phyloP scores from a whole-genome alignment of 1,140 invertebrate genomes.

The Dreissena polymorpha region DNA sequence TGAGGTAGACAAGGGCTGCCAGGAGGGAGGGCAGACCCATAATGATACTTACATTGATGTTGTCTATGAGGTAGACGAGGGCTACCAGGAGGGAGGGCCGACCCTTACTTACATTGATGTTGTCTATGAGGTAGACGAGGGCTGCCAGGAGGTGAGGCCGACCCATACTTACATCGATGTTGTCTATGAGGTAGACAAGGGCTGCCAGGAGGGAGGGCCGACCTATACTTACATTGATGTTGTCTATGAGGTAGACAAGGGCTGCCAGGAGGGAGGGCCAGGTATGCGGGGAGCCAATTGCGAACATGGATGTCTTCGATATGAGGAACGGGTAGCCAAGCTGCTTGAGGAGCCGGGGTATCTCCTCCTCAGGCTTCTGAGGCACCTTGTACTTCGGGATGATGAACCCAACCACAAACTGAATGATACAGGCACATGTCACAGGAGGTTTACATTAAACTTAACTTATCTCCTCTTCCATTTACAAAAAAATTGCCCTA shows the following conservation, averaged over 20 bases:
- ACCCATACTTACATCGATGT: too few relatives aligned
- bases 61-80: too few relatives aligned
- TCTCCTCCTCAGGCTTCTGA: conserved; percentile 74
- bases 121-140: too few relatives aligned
- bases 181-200: too few relatives aligned
- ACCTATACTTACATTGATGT: conserved; percentile 40
- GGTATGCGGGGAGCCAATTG: conserved; percentile 74
- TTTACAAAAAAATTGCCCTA: too few relatives aligned
- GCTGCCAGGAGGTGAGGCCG: too few relatives aligned
- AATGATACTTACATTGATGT: too few relatives aligned
- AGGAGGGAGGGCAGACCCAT: too few relatives aligned
- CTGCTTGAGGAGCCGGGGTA: conserved; percentile 70
- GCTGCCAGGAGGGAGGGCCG: too few relatives aligned
- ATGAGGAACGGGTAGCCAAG: conserved; percentile 76
- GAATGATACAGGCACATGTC: conserved; percentile 54
- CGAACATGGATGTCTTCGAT: conserved; percentile 71
- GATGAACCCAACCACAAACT: conserved; percentile 72
- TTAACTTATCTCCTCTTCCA: conserved; percentile 26
- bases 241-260: conserved; percentile 71
- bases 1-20: too few relatives aligned
- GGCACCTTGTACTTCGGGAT: conserved; percentile 65
- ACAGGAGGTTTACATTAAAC: conserved; percentile 64
- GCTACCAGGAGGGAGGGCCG: too few relatives aligned
- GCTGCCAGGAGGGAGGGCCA: conserved; percentile 75
- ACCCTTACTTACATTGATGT: too few relatives aligned